Conservation (phyloP, 2,113 vertebrate genomes). For the Zosterops japonicus region DNA sequence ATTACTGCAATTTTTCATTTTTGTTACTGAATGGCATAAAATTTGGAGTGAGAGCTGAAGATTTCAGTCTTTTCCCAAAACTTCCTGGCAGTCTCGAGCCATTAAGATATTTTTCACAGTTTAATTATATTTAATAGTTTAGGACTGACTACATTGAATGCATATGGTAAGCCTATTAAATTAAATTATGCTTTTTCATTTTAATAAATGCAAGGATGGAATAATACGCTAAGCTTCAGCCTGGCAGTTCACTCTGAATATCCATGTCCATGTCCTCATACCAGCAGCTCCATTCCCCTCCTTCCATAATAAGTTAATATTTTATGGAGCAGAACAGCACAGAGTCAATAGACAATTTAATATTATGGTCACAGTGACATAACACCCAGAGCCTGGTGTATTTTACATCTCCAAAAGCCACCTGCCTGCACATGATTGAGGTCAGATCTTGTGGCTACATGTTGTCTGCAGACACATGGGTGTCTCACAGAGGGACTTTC, state of each 20-base stretch:
- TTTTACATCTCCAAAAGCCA: background rate
- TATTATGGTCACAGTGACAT: background rate
- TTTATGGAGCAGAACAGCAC: conserved; percentile 37
- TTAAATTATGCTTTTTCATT: background rate
- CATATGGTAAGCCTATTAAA: background rate
- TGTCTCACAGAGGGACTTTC: background rate
- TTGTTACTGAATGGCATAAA: background rate
- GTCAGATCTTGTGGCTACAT: background rate
- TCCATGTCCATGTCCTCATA: background rate
- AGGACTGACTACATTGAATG: conserved; percentile 33
- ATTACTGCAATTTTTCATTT: background rate
- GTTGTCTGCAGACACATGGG: background rate
- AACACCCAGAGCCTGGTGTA: background rate
- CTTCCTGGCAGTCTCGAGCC: background rate
- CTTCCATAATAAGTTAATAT: conserved; percentile 11
- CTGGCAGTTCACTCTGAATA: background rate
- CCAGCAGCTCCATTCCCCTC: background rate
- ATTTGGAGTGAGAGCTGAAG: background rate
- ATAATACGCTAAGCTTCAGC: conserved; percentile 13
- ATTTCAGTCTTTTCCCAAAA: background rate
- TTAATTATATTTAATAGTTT: conserved; percentile 42
- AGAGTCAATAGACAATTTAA: conserved; percentile 23
- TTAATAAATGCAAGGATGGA: conserved; percentile 1
- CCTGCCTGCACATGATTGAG: background rate
- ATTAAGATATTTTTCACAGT: conserved; percentile 15